Percentiles rank a stretch among this genome's conserved stretches.
These are phyloP conservation scores for Drosophila arawakana DNA, from an alignment of 1,140 invertebrate species.

Conservation along the genomic window DNA sequence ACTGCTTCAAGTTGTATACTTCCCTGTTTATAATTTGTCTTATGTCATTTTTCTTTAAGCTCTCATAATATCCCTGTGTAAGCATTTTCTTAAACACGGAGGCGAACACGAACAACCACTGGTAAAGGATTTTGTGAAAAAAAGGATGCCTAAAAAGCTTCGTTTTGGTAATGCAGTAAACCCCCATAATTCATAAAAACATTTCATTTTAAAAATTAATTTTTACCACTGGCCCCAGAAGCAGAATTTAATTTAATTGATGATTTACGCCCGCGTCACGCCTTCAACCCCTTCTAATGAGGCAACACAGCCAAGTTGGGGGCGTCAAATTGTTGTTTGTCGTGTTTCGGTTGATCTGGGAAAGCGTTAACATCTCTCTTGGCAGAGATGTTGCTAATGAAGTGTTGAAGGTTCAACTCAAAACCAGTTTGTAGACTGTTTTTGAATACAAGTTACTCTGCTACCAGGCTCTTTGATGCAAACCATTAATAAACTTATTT, in stretches of 20 bases:
- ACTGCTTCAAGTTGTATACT: background rate
- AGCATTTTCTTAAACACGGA: background rate
- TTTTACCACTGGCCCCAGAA: slow-evolving; percentile 59
- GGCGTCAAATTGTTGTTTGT: slow-evolving; percentile 1
- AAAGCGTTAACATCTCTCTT: slow-evolving; percentile 29
- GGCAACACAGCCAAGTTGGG: background rate
- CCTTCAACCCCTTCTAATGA: slow-evolving; percentile 58
- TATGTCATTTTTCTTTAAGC: background rate
- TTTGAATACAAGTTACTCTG: too few species aligned
- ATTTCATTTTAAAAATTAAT: slow-evolving; percentile 75
- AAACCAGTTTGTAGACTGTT: background rate
- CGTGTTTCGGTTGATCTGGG: slow-evolving; percentile 2
- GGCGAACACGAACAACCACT: too few species aligned
- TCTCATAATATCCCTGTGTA: background rate
- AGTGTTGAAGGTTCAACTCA: slow-evolving; percentile 36
- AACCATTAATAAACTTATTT: too few species aligned
- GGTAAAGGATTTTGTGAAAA: background rate
- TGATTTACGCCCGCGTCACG: slow-evolving; percentile 64
- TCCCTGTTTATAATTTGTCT: background rate
- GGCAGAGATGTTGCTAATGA: slow-evolving; percentile 49
- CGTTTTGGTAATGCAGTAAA: slow-evolving; percentile 21
- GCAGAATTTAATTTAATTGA: slow-evolving; percentile 72
- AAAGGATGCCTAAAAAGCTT: background rate
- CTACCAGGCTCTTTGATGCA: too few species aligned
- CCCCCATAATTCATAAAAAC: slow-evolving; percentile 69